These are phyloP conservation scores for Microctenopoma lineatum DNA, from an alignment of 2,797 vertebrate genomes.

Conservation along the genomic window DNA sequence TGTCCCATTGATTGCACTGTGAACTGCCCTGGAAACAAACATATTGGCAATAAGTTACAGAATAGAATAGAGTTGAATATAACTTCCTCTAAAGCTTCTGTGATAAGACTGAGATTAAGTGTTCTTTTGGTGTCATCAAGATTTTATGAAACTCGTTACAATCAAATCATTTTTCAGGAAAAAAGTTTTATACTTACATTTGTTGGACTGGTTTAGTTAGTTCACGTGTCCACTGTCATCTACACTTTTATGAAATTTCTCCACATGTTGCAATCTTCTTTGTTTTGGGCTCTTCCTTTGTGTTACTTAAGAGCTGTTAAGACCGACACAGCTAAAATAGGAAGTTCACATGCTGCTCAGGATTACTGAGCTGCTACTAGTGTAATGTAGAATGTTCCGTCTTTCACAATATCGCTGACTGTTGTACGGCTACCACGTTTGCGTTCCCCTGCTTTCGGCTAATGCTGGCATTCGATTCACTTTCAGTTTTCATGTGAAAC, in stretches of 20 bases:
- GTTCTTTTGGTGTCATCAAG: neutral
- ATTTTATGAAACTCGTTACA: too few relatives aligned
- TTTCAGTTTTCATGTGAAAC: constrained; percentile 49
- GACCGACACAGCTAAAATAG: constrained; percentile 25
- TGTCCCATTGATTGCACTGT: constrained; percentile 61
- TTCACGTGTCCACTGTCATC: constrained; percentile 11
- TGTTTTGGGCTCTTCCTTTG: constrained; percentile 32
- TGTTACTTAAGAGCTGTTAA: constrained; percentile 55
- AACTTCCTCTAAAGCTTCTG: neutral
- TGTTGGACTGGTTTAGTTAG: neutral
- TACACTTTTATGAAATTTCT: constrained; percentile 12
- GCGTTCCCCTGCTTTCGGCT: constrained; percentile 10
- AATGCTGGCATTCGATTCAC: constrained; percentile 24
- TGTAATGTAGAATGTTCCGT: neutral
- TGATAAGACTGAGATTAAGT: neutral
- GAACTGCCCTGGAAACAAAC: constrained; percentile 58
- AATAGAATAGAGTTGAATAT: too few relatives aligned
- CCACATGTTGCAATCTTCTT: constrained; percentile 45
- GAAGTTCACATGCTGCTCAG: constrained; percentile 46
- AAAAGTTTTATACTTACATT: constrained; percentile 66
- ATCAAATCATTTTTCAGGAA: neutral
- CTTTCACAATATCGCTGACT: constrained; percentile 10
- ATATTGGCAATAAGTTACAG: neutral
- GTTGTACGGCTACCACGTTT: neutral
- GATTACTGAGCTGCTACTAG: constrained; percentile 10